phyloP scores from a whole-genome alignment of 2,888 invertebrate genomes.

The Ecdyonurus torrentis region DNA sequence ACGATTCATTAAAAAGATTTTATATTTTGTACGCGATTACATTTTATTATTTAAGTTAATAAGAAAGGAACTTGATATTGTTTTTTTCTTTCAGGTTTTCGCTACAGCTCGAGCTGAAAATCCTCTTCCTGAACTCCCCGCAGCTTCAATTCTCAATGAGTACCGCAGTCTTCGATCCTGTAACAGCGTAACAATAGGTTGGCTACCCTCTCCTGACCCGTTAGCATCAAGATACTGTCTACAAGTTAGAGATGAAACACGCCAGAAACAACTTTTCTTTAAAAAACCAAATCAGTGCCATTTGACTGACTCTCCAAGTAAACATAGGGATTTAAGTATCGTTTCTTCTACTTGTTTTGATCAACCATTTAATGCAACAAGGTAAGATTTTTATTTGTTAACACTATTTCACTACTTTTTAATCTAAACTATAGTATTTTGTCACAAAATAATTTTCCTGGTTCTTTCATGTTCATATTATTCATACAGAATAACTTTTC shows the following conservation, averaged over 20 bases:
- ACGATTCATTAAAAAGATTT: too few species aligned
- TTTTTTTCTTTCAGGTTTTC: slow-evolving; percentile 30
- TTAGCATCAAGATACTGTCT: slow-evolving; percentile 26
- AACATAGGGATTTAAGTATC: slow-evolving; percentile 17
- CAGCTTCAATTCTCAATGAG: slow-evolving; percentile 32
- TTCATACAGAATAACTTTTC: too few species aligned
- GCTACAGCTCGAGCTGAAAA: slow-evolving; percentile 27
- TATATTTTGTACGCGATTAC: too few species aligned
- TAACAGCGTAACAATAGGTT: slow-evolving; percentile 36
- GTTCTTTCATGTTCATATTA: too few species aligned
- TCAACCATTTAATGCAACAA: slow-evolving; percentile 2
- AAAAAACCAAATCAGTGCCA: slow-evolving; percentile 30
- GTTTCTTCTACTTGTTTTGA: neutral
- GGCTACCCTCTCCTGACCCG: slow-evolving; percentile 35
- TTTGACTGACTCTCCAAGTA: slow-evolving; percentile 25
- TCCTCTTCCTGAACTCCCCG: slow-evolving; percentile 36
- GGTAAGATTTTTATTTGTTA: too few species aligned
- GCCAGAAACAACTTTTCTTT: slow-evolving; percentile 15
- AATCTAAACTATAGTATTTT: too few species aligned
- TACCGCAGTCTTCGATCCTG: slow-evolving; percentile 31
- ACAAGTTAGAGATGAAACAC: slow-evolving; percentile 25
- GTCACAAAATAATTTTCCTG: too few species aligned
- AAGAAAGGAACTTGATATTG: too few species aligned
- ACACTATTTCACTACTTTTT: too few species aligned
- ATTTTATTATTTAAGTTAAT: too few species aligned